Evolutionary conservation across 2,797 vertebrate genomes (phyloP).

Genomic region (Etheostoma perlongum): DNA sequence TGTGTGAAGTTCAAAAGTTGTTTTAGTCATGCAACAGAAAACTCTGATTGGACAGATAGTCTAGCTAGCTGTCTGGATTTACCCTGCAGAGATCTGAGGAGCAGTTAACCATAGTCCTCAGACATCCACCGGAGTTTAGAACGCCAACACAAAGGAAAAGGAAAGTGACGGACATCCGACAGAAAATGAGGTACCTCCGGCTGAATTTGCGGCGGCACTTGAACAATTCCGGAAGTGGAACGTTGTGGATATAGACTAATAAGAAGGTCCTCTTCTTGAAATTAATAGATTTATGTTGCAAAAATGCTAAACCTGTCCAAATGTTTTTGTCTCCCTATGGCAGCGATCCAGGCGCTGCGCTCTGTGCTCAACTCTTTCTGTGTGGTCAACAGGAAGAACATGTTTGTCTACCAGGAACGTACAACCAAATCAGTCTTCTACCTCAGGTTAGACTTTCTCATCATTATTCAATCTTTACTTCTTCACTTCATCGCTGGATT

Average conservation of each 20-base stretch:
- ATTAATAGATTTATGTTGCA: not conserved
- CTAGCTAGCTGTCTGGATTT: too few relatives aligned
- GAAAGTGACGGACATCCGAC: too few relatives aligned
- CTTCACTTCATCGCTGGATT: not conserved
- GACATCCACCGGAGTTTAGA: too few relatives aligned
- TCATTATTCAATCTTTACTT: not conserved
- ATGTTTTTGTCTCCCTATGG: conserved; percentile 11
- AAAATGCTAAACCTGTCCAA: not conserved
- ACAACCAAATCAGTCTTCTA: conserved; percentile 98
- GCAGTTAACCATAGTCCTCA: too few relatives aligned
- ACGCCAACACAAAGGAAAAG: too few relatives aligned
- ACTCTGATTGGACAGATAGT: too few relatives aligned
- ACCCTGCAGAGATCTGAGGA: too few relatives aligned
- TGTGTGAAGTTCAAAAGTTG: too few relatives aligned
- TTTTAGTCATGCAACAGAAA: too few relatives aligned
- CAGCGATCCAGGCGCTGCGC: conserved; percentile 95
- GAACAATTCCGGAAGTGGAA: too few relatives aligned
- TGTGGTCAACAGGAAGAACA: conserved; percentile 98
- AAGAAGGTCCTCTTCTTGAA: not conserved
- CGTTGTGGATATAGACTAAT: not conserved
- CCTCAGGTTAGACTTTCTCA: conserved; percentile 87
- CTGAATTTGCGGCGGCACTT: too few relatives aligned
- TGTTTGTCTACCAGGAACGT: conserved; percentile 99
- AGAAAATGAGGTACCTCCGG: too few relatives aligned
- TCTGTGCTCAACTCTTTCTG: conserved; percentile 97